Evolutionary conservation across 2,888 invertebrate species (phyloP), one percentile per base, ranked within the genome.

Genomic region (Parnassius apollo): DNA sequence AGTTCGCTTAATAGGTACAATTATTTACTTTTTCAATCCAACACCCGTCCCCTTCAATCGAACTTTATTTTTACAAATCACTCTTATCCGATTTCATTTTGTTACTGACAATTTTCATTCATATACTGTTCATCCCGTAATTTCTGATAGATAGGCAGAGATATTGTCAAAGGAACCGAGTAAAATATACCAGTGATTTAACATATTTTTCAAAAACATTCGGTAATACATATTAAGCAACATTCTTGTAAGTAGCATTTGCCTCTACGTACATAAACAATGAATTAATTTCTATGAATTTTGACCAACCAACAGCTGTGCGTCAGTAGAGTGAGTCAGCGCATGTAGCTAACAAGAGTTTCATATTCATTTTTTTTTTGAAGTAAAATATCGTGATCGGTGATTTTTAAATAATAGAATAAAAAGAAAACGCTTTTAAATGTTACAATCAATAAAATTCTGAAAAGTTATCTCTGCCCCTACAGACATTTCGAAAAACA

Each of bases 1-100:
- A 68, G 70, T 77, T 85, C 59, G 83, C 79, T 86, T 85, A 86
- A 76, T 82, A 85, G 80, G 81, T 86, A 85, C 77, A 80, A 76
- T 80, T 80, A 78, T 75, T 78, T 78, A 72, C 71, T 73, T 70
- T 62, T 72, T 66, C 67, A 71, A 68, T 68, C 61, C 59, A 68
- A 57, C 55, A 63, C 64, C 66, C 25, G 72, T 72, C 69, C 74
- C 68, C n/a, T 18, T 18, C 65, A 52, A 59, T 60, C 62, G 64
- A 72, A 72, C 66, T 68, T 70, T 75, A 76, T 81, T 81, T 83
- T 80, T 85, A 84, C 85, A 86, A 69, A 68, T 71, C 74, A 71
- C 66, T 72, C 71, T 73, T 72, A 70, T 64, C 73, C 72, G 72
- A 74, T 74, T 74, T 81, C 68, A 9, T 44, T 50, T 50, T 54